Evolutionary conservation across 2,797 vertebrate genomes (phyloP).

Genomic region (Eulemur albifrons): DNA sequence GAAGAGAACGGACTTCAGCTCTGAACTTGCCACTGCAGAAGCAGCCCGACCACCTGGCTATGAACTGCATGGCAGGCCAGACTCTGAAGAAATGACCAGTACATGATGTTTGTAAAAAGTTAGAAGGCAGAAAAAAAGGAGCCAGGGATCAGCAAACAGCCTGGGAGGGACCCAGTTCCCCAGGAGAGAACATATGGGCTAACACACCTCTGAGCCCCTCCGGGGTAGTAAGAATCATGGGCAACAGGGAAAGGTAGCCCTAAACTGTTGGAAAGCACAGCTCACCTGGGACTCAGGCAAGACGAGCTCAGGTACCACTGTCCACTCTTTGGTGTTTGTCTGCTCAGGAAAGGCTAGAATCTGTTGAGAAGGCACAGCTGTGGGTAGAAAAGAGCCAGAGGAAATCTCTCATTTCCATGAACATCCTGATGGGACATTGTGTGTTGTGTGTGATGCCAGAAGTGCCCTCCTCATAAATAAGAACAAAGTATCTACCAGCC

Average conservation of each 20-base stretch:
- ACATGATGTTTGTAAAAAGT: not conserved
- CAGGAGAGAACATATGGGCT: not conserved
- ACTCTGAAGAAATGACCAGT: not conserved
- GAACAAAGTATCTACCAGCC: not conserved
- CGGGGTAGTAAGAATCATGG: not conserved
- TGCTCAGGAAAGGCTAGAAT: constrained; percentile 47
- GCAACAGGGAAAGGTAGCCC: not conserved
- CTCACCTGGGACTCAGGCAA: constrained; percentile 67
- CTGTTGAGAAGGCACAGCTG: constrained; percentile 50
- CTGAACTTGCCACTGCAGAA: not conserved
- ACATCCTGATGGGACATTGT: not conserved
- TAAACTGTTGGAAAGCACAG: not conserved
- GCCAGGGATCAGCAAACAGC: not conserved
- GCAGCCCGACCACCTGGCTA: not conserved
- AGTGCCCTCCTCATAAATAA: not conserved
- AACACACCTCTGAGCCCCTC: not conserved
- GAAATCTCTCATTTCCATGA: not conserved
- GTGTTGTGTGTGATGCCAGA: not conserved
- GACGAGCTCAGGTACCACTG: constrained; percentile 27
- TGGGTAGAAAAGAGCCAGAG: constrained; percentile 48
- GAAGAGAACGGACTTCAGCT: constrained; percentile 50
- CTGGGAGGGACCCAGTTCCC: not conserved
- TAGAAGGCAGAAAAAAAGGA: not conserved
- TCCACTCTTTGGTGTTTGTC: constrained; percentile 53
- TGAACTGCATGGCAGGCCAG: not conserved